Base-by-base conservation (phyloP, 2,113 vertebrate species). In the Trichechus manatus region DNA sequence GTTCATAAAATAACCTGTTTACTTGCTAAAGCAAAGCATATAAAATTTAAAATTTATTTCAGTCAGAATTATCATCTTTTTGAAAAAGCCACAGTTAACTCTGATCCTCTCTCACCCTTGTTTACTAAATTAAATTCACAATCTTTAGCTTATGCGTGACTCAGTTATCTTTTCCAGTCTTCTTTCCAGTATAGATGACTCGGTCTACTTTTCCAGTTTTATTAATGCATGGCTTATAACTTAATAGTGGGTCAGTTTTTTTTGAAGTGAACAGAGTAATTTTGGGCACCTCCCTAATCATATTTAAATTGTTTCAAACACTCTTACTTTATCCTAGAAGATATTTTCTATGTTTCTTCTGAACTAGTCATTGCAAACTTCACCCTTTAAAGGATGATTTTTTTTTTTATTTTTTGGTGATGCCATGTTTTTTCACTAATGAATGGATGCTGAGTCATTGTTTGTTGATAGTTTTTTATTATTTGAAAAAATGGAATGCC, bases 1-100 rank as follows among this genome's bases (percentile, higher is more conserved):
- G 97, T 98, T 98, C 86, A 93, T 98, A 98, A 98, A 98, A 97
- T 1, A 85, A 84, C 92, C 98, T 98, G 95, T 97, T 98, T 97
- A 95, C 97, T 98, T 98, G 95, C 88, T 88, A 93, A 98, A 98
- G 95, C 0, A 95, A 98, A 93, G 93, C 86, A 63, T 97, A 94
- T 96, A 97, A 44, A 93, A 86, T 97, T 98, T 97, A 96, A 89
- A 94, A 96, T 98, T 98, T 98, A 98, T 98, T 98, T 98, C 98
- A 97, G 94, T 97, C 90, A 97, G 97, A 98, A 98, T 98, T 97
- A 98, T 96, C 20, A 74, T 6, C 23, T 89, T n/a, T 87, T 3
- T 95, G 53, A 11, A 93, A 56, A 95, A 83, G 27, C 15, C 11
- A 39, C 39, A 36, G 39, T 74, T 39, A 74, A 74, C 44, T 91